A percentile compares a stretch with the other conserved stretches of the same genome.
phyloP scores from a whole-genome alignment of 1,140 invertebrate genomes.

The Trichoplusia ni region DNA sequence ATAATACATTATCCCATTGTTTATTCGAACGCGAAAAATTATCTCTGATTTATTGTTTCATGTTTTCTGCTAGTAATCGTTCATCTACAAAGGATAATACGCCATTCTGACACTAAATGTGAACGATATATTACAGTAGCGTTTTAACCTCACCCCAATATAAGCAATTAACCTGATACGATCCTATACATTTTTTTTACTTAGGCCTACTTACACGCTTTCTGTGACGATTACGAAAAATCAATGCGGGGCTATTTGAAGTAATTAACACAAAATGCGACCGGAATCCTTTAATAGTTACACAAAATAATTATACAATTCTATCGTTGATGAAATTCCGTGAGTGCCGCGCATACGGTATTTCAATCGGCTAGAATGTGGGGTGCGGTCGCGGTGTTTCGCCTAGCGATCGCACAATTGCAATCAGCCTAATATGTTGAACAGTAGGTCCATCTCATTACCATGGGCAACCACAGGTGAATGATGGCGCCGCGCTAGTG shows the following conservation, averaged over 20 bases:
- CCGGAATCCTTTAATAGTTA: slow-evolving; percentile 21
- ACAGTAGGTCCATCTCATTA: slow-evolving; percentile 80
- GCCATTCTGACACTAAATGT: not conserved
- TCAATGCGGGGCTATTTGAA: slow-evolving; percentile 16
- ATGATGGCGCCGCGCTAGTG: slow-evolving; percentile 70
- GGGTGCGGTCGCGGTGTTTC: slow-evolving; percentile 44
- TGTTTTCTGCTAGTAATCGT: slow-evolving; percentile 24
- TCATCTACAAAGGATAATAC: slow-evolving; percentile 17
- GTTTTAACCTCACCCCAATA: not conserved
- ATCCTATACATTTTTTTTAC: not conserved
- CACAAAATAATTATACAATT: slow-evolving; percentile 27
- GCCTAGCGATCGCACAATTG: slow-evolving; percentile 59
- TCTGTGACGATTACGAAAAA: slow-evolving; percentile 18
- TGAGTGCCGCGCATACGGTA: slow-evolving; percentile 10
- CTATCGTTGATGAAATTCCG: slow-evolving; percentile 33
- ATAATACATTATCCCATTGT: slow-evolving; percentile 39
- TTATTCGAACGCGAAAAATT: slow-evolving; percentile 36
- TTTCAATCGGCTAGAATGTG: slow-evolving; percentile 45
- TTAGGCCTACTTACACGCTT: slow-evolving; percentile 12
- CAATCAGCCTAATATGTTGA: slow-evolving; percentile 80
- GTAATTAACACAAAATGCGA: slow-evolving; percentile 19
- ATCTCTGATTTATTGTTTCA: slow-evolving; percentile 19
- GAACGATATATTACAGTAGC: not conserved
- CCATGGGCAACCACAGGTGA: slow-evolving; percentile 78
- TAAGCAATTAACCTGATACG: slow-evolving; percentile 11